phyloP scores from a whole-genome alignment of 2,888 invertebrate species.

The Epinotia ramella region DNA sequence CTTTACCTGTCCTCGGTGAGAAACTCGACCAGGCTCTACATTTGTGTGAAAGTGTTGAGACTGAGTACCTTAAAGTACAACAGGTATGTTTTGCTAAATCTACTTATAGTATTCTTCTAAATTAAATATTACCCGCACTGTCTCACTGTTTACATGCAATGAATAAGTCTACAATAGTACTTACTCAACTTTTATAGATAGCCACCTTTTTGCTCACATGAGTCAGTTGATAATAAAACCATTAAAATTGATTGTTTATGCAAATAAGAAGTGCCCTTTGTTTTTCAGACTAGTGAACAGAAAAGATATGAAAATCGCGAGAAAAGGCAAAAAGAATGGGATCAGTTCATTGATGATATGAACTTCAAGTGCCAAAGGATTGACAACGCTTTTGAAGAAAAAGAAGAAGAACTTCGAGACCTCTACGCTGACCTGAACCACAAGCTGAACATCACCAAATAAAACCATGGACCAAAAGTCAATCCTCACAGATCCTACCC shows the following conservation, averaged over 20 bases:
- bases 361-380: constrained; percentile 90
- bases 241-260: too few species aligned
- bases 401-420: constrained; percentile 90
- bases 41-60: constrained; percentile 86
- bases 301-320: constrained; percentile 65
- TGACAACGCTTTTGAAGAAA: constrained; percentile 91
- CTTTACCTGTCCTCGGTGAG: constrained; percentile 86
- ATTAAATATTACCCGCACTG: too few species aligned
- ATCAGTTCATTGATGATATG: constrained; percentile 91
- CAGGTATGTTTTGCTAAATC: constrained; percentile 69
- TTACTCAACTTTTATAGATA: background rate
- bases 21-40: constrained; percentile 88
- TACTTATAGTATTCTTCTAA: background rate
- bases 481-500: constrained; percentile 86
- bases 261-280: background rate
- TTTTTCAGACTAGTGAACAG: constrained; percentile 62
- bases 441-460: constrained; percentile 87
- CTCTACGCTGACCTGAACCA: constrained; percentile 91
- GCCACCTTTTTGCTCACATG: too few species aligned
- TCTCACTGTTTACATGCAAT: too few species aligned
- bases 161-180: background rate
- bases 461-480: constrained; percentile 83
- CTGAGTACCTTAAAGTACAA: constrained; percentile 84
- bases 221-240: too few species aligned
- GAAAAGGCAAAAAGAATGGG: constrained; percentile 86